A percentile compares a stretch with the other conserved stretches of the same genome.
Evolutionary conservation across 2,888 invertebrate species (phyloP).

Genomic region (Papilio gigon): DNA sequence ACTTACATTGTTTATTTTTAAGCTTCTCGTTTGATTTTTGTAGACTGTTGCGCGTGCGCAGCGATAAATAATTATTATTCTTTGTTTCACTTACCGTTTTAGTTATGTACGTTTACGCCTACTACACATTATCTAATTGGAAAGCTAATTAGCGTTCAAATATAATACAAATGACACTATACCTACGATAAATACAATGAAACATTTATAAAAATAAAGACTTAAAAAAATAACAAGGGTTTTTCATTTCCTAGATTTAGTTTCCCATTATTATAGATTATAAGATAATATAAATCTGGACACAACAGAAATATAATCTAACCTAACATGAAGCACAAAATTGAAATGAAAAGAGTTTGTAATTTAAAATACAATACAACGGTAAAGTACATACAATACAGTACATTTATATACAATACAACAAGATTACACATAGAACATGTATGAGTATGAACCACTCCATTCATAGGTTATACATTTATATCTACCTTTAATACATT

Average conservation of each 20-base stretch:
- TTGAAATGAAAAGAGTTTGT: too few species aligned
- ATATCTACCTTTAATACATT: too few species aligned
- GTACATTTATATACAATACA: too few species aligned
- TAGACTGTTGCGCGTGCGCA: slow-evolving; percentile 49
- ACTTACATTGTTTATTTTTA: slow-evolving; percentile 53
- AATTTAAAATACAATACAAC: too few species aligned
- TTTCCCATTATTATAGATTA: background rate
- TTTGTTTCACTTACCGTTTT: slow-evolving; percentile 58
- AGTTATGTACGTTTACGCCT: slow-evolving; percentile 75
- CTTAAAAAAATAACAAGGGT: slow-evolving; percentile 58
- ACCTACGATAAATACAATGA: slow-evolving; percentile 79
- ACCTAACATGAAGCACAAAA: too few species aligned
- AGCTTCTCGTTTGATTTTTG: slow-evolving; percentile 48
- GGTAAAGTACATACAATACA: too few species aligned
- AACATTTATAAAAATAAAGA: slow-evolving; percentile 79
- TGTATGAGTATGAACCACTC: too few species aligned
- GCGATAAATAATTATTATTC: slow-evolving; percentile 50
- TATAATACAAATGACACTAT: slow-evolving; percentile 79
- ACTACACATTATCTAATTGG: slow-evolving; percentile 78
- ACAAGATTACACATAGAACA: too few species aligned
- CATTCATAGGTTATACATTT: too few species aligned
- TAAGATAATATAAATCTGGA: background rate
- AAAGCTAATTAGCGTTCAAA: slow-evolving; percentile 74
- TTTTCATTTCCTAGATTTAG: slow-evolving; percentile 56
- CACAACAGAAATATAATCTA: too few species aligned